phyloP scores from a whole-genome alignment of 2,797 vertebrate species.

The Sebastes iracundus region DNA sequence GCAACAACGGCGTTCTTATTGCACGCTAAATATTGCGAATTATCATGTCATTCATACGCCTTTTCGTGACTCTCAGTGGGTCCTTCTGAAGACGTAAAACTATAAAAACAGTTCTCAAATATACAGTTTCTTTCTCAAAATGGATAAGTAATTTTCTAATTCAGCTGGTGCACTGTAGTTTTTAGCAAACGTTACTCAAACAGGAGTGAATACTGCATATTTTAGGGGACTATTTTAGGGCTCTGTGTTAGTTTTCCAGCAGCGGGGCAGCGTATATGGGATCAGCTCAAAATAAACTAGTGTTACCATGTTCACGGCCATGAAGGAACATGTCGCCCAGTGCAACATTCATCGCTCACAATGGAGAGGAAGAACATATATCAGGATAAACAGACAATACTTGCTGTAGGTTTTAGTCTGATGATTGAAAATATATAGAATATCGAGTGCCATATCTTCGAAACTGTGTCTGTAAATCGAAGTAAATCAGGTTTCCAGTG shows the following conservation, averaged over 20 bases:
- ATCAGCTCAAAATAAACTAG: slow-evolving; percentile 31
- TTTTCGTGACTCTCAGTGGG: too few relatives aligned
- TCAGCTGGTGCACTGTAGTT: not conserved
- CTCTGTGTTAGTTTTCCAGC: not conserved
- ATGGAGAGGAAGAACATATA: not conserved
- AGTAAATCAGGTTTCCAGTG: not conserved
- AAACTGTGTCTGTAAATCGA: not conserved
- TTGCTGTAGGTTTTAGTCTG: not conserved
- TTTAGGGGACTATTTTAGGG: not conserved
- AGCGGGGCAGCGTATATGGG: not conserved
- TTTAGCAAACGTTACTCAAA: too few relatives aligned
- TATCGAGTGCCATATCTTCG: not conserved
- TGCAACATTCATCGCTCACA: not conserved
- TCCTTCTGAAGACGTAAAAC: not conserved
- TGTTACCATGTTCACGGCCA: not conserved
- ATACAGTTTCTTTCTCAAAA: not conserved
- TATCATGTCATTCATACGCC: too few relatives aligned
- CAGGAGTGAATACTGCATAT: not conserved
- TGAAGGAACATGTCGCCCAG: not conserved
- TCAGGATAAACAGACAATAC: not conserved
- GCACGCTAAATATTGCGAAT: too few relatives aligned
- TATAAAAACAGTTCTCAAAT: not conserved
- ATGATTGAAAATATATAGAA: not conserved
- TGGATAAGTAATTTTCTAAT: not conserved
- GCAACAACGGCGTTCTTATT: too few relatives aligned